Conservation (phyloP, 2,888 invertebrate species). For the Polyommatus iphigenia region DNA sequence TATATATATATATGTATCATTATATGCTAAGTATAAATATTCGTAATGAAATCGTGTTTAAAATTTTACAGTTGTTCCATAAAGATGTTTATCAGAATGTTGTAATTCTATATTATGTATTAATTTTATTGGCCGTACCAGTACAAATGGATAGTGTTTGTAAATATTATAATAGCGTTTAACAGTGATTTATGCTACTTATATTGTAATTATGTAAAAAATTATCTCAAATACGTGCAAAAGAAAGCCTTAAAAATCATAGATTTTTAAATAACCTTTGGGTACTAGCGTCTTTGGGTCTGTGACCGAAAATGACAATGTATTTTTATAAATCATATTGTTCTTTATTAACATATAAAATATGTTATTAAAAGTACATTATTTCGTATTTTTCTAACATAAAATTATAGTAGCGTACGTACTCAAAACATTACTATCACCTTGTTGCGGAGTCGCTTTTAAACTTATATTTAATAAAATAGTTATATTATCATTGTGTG, state of each 20-base stretch:
- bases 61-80: conserved; percentile 59
- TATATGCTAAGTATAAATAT: conserved; percentile 51
- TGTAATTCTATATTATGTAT: conserved; percentile 57
- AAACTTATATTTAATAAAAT: conserved; percentile 52
- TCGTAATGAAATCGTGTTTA: conserved; percentile 52
- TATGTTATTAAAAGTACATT: conserved; percentile 79
- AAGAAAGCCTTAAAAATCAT: conserved; percentile 78
- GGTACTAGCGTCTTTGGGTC: conserved; percentile 74
- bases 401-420: conserved; percentile 66
- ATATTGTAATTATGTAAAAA: conserved; percentile 72
- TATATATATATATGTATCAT: conserved; percentile 47
- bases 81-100: conserved; percentile 63
- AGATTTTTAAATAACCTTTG: conserved; percentile 74
- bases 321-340: conserved; percentile 80
- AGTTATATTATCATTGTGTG: conserved; percentile 52
- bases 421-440: conserved; percentile 66
- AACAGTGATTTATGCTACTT: conserved; percentile 72
- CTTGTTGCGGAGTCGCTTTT: conserved; percentile 62
- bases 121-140: conserved; percentile 72
- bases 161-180: conserved; percentile 69
- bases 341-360: conserved; percentile 79
- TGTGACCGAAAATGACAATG: conserved; percentile 67
- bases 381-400: conserved; percentile 79
- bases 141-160: conserved; percentile 71
- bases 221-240: conserved; percentile 73